Base-by-base conservation (phyloP, 2,113 vertebrate genomes). In the Garra rufa region DNA sequence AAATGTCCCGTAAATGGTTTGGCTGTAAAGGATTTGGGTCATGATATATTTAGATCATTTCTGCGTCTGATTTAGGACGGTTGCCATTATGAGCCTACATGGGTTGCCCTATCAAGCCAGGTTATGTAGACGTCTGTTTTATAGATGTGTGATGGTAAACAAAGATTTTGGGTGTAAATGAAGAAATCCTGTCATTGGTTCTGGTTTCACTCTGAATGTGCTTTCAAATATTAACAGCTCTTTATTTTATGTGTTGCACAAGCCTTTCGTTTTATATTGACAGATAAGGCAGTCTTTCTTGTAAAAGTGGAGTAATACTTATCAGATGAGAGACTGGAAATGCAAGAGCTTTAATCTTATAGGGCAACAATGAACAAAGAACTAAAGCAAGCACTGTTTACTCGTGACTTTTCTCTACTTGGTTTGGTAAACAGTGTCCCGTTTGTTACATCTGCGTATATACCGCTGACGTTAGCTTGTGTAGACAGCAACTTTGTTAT, bases 291-390 rank as follows among this genome's bases (percentile, higher is more conserved):
- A 11, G 21, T 13, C 65, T 41, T 77, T 38, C 75, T 77, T 77
- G 30, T 77, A 4, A 24, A 77, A 57, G 75, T 41, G 21, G 19
- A 57, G 6, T 41, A 34, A 55, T 71, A 3, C 41, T 81, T 69
- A 48, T 44, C 2, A 15, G 46, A 70, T 65, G 63, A 34, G 61
- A 50, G 10, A 15, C 10, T 44, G 11, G 24, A 50, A 21, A 17
- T 75, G 69, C 38, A 26, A 38, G 48, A 69, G 61, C 44, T 65
- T 78, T 84, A 75, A 57, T 71, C 3, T n/a, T 17, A 48, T 10
- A 4, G 10, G 38, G 26, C 52, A 26, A 79, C 83, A 85, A 48
- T 85, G 83, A 71, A 85, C 83, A 85, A 85, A 59, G 55, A 34
- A 17, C 63, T 71, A 38, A 48, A 30, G 43, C 26, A 13, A 34